A percentile compares a stretch with the other conserved stretches of the same genome.
Conservation (phyloP, 2,797 vertebrate genomes). For the Alosa sapidissima region DNA sequence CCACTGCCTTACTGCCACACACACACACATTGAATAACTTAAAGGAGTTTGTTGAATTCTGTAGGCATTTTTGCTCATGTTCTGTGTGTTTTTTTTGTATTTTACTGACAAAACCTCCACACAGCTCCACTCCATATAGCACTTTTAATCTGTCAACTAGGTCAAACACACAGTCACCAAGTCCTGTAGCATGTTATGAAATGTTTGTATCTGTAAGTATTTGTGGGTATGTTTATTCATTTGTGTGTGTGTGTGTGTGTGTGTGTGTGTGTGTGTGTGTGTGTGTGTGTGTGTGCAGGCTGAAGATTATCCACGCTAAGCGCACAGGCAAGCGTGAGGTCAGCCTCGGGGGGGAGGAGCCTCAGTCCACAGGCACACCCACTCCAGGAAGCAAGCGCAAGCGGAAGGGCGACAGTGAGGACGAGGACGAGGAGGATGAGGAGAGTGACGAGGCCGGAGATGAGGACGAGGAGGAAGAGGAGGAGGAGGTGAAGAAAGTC, state of each 20-base stretch:
- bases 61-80: too few species aligned
- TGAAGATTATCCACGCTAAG: constrained; percentile 93
- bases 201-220: neutral
- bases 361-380: constrained; percentile 80
- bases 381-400: constrained; percentile 85
- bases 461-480: constrained; percentile 95
- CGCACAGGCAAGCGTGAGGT: constrained; percentile 90
- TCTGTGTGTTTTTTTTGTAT: too few species aligned
- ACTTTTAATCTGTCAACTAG: too few species aligned
- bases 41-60: too few species aligned
- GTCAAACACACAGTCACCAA: too few species aligned
- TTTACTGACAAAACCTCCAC: too few species aligned
- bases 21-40: neutral
- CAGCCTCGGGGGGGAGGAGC: constrained; percentile 82
- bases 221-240: neutral
- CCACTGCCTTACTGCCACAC: neutral
- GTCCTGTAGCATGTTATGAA: too few species aligned
- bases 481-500: constrained; percentile 90
- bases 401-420: constrained; percentile 90
- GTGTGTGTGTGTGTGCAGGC: constrained; percentile 64
- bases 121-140: too few species aligned
- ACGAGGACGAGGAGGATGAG: constrained; percentile 91
- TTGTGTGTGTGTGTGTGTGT: neutral
- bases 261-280: neutral
- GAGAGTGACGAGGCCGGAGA: constrained; percentile 94